These are phyloP conservation scores for Noturus placidus DNA, from an alignment of 2,113 vertebrate genomes.

Conservation along the genomic window DNA sequence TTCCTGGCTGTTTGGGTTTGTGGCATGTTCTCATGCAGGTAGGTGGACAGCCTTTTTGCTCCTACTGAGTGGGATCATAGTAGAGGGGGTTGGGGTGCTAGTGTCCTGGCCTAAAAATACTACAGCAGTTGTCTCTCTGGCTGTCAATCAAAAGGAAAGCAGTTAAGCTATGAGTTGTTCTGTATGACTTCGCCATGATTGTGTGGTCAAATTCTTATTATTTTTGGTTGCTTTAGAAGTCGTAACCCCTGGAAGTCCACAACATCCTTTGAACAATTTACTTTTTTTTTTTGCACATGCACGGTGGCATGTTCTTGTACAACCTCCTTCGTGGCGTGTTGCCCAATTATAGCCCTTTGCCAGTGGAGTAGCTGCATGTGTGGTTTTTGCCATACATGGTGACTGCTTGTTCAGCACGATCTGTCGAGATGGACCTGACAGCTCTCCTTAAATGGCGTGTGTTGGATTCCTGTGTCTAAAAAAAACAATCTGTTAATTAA, in stretches of 20 bases:
- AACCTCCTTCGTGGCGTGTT: conserved; percentile 25
- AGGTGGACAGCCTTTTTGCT: not conserved
- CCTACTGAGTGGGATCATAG: not conserved
- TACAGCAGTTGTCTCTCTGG: conserved; percentile 47
- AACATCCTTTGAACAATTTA: not conserved
- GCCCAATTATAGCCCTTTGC: conserved; percentile 71
- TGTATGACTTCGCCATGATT: not conserved
- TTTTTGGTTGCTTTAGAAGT: not conserved
- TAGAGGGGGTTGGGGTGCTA: conserved; percentile 23
- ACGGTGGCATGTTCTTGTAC: not conserved
- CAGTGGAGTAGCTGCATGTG: conserved; percentile 59
- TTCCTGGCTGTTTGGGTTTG: not conserved
- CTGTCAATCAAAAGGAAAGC: conserved; percentile 18
- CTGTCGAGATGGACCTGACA: conserved; percentile 51
- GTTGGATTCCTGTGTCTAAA: not conserved
- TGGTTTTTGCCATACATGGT: conserved; percentile 63
- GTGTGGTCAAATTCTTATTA: not conserved
- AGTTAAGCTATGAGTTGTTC: not conserved
- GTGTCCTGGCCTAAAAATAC: conserved; percentile 48
- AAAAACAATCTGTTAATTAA: not conserved
- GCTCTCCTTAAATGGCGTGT: conserved; percentile 20
- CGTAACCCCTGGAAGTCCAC: not conserved
- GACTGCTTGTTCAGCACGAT: conserved; percentile 70
- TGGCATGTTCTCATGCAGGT: not conserved
- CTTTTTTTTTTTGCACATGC: not conserved